A percentile compares a stretch with the other conserved stretches of the same genome.
Evolutionary conservation across 2,797 vertebrate species (phyloP).

Genomic region (Falco cherrug): DNA sequence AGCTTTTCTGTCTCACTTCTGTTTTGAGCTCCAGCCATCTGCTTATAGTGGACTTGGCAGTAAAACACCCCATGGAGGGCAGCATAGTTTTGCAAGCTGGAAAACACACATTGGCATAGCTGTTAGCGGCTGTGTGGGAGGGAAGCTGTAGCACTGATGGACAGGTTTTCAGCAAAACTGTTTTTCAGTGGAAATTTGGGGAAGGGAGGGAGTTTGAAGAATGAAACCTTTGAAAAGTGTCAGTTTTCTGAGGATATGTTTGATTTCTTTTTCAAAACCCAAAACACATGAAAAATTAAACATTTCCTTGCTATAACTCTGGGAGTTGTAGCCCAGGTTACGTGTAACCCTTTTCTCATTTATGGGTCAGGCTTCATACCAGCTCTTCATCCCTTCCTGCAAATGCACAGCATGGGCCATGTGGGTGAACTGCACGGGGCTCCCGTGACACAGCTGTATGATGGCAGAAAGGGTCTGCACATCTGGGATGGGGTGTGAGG

Average conservation of each 20-base stretch:
- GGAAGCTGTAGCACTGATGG: not conserved
- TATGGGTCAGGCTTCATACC: not conserved
- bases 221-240: constrained; percentile 20
- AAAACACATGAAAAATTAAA: not conserved
- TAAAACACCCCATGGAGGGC: constrained; percentile 81
- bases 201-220: not conserved
- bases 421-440: not conserved
- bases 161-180: not conserved
- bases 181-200: not conserved
- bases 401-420: not conserved
- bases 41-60: constrained; percentile 87
- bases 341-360: not conserved
- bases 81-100: constrained; percentile 82
- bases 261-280: constrained; percentile 19
- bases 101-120: constrained; percentile 55
- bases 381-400: not conserved
- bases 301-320: not conserved
- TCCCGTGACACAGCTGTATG: not conserved
- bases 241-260: not conserved
- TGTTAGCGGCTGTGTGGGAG: constrained; percentile 6
- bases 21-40: constrained; percentile 80
- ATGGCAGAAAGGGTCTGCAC: not conserved
- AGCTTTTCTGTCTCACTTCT: not conserved
- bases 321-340: not conserved
- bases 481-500: no score